Base-by-base conservation (phyloP, 1,140 invertebrate species). In the Magallana gigas region DNA sequence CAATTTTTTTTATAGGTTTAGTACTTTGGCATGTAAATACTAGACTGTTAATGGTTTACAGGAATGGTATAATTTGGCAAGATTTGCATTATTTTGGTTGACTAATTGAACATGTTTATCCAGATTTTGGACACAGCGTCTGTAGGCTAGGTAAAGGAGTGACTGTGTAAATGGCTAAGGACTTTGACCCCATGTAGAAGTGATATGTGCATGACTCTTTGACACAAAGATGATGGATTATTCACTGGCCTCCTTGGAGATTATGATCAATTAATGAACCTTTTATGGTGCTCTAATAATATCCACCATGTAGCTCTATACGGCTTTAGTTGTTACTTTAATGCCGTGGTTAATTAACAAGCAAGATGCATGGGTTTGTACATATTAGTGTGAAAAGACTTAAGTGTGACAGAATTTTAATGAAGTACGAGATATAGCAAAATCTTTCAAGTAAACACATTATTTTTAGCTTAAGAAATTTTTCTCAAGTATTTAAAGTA, bases 401-500 rank as follows among this genome's bases (percentile, higher is more conserved):
- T 48, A 48, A 11, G 18, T 76, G 68, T 76, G 68, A 76, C 23
- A 29, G 36, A 12, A 29, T 29, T 29, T 12, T 76, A 76, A 76
- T 76, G 7, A 76, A 29, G 23, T 12, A 29, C 23, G 16, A 64
- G 18, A 16, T 29, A 76, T 29, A 76, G 6, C 12, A 29, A 76
- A 23, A 76, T 23, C 18, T 12, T 29, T 23, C 23, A 76, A 29
- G 68, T 76, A 76, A 76, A 76, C 68, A 76, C 68, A 76, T 76
- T 76, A 76, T 76, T 76, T 76, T 36, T 76, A 76, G 68, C 68
- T 76, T 76, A 23, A 76, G 68, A 76, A 76, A 76, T 29, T 76
- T 76, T 76, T 76, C 68, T 76, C 23, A 29, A 76, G 68, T 76
- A 76, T 76, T 76, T 76, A 76, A 76, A 76, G 68, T 76, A 76